A percentile compares a stretch with the other conserved stretches of the same genome.
Evolutionary conservation across 1,140 invertebrate genomes (phyloP).

Genomic region (Eriocheir sinensis): DNA sequence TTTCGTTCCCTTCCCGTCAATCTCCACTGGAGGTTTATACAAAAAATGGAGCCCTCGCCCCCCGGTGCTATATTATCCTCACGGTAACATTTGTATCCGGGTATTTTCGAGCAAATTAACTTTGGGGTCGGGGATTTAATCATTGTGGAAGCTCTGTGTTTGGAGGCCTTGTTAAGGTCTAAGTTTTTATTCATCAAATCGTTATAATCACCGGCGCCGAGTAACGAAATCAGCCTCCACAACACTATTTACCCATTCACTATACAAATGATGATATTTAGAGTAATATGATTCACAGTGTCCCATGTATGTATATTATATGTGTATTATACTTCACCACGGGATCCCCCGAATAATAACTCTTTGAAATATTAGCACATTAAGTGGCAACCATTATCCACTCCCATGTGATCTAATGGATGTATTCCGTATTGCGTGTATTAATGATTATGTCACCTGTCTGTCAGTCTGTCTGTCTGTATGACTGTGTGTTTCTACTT

Average conservation of each 20-base stretch:
- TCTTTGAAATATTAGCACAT: conserved; percentile 5
- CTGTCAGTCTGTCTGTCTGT: neutral
- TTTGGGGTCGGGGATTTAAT: neutral
- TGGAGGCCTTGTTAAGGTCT: neutral
- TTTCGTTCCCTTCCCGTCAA: neutral
- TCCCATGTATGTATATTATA: neutral
- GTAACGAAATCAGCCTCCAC: neutral
- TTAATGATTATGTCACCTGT: neutral
- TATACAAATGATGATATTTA: neutral
- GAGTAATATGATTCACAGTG: neutral
- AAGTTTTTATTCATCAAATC: neutral
- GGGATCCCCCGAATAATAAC: neutral
- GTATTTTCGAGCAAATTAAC: neutral
- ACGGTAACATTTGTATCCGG: neutral
- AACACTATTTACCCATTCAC: neutral
- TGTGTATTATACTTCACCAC: neutral
- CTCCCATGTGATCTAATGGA: conserved; percentile 13
- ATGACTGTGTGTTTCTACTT: neutral
- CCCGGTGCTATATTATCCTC: neutral
- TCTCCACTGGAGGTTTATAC: neutral
- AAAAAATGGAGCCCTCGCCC: neutral
- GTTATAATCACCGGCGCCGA: neutral
- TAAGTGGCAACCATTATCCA: neutral
- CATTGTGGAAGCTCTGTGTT: neutral
- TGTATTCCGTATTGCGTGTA: neutral